Evolutionary conservation across 2,113 vertebrate species (phyloP).

Genomic region (Corvus hawaiiensis): DNA sequence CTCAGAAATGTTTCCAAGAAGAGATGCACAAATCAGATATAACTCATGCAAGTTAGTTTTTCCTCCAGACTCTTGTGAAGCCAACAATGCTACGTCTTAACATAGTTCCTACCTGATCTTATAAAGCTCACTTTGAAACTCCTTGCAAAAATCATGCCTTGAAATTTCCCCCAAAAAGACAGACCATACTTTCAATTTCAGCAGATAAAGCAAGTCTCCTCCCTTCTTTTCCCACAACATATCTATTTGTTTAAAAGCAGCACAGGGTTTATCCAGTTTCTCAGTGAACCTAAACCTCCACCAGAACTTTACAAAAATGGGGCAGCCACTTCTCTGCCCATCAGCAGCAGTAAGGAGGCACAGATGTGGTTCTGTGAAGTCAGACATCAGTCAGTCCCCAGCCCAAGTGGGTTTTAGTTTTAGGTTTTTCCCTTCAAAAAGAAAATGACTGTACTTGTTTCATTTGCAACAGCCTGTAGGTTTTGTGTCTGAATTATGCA

Average conservation of each 20-base stretch:
- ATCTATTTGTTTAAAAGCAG: background rate
- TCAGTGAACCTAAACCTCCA: background rate
- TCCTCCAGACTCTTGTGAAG: background rate
- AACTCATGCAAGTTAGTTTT: background rate
- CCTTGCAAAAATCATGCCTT: background rate
- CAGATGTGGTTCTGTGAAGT: background rate
- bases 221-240: background rate
- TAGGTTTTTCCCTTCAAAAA: background rate
- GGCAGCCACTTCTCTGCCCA: background rate
- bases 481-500: background rate
- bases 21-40: background rate
- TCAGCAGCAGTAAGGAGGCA: background rate
- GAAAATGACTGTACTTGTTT: background rate
- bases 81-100: background rate
- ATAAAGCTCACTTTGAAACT: background rate
- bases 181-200: background rate
- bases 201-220: background rate
- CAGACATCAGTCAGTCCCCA: background rate
- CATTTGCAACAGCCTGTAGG: background rate
- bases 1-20: background rate
- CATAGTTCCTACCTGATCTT: background rate
- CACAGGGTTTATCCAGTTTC: background rate
- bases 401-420: accelerated
- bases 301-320: background rate
- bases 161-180: background rate